Evolutionary conservation across 2,113 vertebrate genomes (phyloP).

Genomic region (Cynocephalus volans): DNA sequence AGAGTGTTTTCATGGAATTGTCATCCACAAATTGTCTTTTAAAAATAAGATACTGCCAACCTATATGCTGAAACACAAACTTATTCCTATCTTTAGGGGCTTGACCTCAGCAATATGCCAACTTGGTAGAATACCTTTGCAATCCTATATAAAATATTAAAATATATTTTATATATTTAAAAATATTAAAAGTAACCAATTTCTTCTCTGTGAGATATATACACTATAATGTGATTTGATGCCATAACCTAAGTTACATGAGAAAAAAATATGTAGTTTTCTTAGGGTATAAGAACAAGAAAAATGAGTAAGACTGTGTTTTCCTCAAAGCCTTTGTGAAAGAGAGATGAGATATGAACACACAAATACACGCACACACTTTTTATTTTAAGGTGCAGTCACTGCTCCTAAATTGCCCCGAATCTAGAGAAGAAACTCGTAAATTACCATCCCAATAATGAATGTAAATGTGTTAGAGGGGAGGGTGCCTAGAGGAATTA

Average conservation of each 20-base stretch:
- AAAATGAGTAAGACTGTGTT: background rate
- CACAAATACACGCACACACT: background rate
- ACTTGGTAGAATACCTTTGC: background rate
- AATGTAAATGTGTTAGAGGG: background rate
- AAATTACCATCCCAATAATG: background rate
- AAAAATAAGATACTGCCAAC: background rate
- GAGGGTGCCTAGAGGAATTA: background rate
- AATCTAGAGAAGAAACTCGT: background rate
- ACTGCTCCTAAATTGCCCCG: background rate
- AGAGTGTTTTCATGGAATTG: background rate
- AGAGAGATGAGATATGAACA: background rate
- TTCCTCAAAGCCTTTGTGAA: background rate
- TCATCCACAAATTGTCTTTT: background rate
- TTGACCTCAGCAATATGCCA: background rate
- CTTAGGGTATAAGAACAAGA: background rate
- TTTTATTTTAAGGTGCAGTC: background rate
- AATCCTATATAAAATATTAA: background rate
- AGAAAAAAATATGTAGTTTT: background rate
- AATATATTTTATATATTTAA: background rate
- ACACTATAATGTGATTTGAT: background rate
- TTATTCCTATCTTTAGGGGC: background rate
- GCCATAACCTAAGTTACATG: background rate
- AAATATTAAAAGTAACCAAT: background rate
- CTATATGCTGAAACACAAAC: background rate
- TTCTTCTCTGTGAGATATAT: background rate